A percentile compares a stretch with the other conserved stretches of the same genome.
phyloP scores from a whole-genome alignment of 1,140 invertebrate species.

The Rhagoletis zephyria region DNA sequence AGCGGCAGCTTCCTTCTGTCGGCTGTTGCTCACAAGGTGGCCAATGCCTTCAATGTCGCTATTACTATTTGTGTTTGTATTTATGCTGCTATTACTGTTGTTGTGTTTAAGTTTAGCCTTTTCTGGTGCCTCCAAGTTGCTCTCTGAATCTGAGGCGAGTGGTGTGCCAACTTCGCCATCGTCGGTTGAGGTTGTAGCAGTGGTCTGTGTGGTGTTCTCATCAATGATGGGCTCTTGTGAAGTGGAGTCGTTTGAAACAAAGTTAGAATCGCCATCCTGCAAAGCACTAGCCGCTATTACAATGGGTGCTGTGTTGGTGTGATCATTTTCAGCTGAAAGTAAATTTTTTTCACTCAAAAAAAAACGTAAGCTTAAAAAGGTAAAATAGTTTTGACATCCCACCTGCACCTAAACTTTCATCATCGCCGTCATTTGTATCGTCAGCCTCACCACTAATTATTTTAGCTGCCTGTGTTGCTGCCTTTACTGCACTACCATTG shows the following conservation, averaged over 20 bases:
- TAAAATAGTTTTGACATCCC: conserved; percentile 61
- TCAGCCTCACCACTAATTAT: conserved; percentile 58
- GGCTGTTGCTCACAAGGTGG: conserved; percentile 48
- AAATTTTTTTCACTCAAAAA: not conserved
- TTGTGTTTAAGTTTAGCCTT: conserved; percentile 74
- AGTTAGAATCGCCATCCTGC: conserved; percentile 70
- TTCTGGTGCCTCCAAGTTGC: conserved; percentile 77
- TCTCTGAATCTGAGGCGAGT: conserved; percentile 71
- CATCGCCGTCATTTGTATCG: conserved; percentile 70
- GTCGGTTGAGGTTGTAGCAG: conserved; percentile 70
- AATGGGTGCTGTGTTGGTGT: conserved; percentile 68
- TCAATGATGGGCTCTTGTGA: conserved; percentile 71
- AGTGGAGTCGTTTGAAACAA: conserved; percentile 71
- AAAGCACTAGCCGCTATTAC: conserved; percentile 59
- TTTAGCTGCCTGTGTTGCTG: conserved; percentile 61
- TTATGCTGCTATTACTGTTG: conserved; percentile 28
- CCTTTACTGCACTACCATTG: conserved; percentile 58
- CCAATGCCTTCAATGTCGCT: conserved; percentile 49
- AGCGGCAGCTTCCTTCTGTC: conserved; percentile 61
- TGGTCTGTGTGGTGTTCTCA: conserved; percentile 72
- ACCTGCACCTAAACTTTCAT: conserved; percentile 74
- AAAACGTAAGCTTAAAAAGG: not conserved
- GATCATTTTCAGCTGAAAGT: conserved; percentile 68
- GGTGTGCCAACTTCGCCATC: conserved; percentile 63
- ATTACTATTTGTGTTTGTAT: conserved; percentile 54